Base-by-base conservation (phyloP, 2,888 invertebrate species). In the Leptinotarsa haldemani region DNA sequence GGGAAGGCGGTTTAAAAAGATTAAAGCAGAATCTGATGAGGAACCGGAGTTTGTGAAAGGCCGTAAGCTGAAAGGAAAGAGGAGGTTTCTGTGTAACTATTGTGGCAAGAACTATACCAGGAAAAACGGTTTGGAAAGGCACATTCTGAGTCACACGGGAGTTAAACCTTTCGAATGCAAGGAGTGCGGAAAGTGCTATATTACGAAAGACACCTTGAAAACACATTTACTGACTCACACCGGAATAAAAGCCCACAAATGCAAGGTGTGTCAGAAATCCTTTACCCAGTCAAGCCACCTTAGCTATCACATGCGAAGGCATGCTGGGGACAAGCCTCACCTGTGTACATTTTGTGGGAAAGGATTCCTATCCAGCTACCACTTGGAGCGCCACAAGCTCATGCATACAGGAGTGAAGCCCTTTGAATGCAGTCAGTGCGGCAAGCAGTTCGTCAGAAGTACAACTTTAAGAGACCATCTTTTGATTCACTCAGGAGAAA, bases 381-480 rank as follows among this genome's bases (percentile, higher is more conserved):
- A 79, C 58, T 70, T 79, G 22, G 79, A 79, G 52, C 69, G 79
- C 4, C 79, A 79, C 73, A 79, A 79, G 71, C 65, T 79, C 20
- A 79, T 79, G 79, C 79, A 79, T 40, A 79, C 79, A 3, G 79
- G 79, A 7, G 75, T 76, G 16, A 76, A 77, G 72, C 82, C 83
- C 1, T 82, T 80, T 63, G 79, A 79, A 65, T 83, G 83, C 65
- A 77, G 80, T 50, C 77, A 79, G 48, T 83, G 83, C 58, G 81
- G 82, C 0, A 83, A 82, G 75, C 74, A 81, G 52, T 84, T 84
- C 70, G 82, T 83, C 4, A 80, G 83, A 71, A 82, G 83, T 13
- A 79, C 83, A 12, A 83, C 84, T 1, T 78, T 81, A 65, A 80
- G 83, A 56, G 83, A 83, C 40, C 84, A 84, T 68, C 80, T 82